A percentile compares a stretch with the other conserved stretches of the same genome.
These are phyloP conservation scores for Hartigia nigra DNA, from an alignment of 2,888 invertebrate genomes.

Conservation along the genomic window DNA sequence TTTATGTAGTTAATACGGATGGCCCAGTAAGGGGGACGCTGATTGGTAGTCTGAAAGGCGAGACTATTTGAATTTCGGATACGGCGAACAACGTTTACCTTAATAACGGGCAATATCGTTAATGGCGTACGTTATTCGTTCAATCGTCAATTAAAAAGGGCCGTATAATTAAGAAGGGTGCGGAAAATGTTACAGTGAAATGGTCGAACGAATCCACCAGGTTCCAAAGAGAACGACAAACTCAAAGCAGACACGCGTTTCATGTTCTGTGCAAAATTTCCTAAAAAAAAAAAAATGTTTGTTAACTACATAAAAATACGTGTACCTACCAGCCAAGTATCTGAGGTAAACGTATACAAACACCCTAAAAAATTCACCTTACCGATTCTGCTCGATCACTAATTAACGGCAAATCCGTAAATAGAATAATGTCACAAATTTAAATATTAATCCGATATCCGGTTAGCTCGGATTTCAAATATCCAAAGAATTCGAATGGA, in stretches of 20 bases:
- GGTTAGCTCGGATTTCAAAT: not conserved
- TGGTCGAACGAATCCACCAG: not conserved
- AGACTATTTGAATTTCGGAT: slow-evolving; percentile 15
- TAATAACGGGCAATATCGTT: slow-evolving; percentile 37
- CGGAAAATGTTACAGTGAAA: not conserved
- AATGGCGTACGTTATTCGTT: slow-evolving; percentile 29
- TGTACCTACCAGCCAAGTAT: not conserved
- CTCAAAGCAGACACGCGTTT: not conserved
- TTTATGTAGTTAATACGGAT: not conserved
- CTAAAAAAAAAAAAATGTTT: not conserved
- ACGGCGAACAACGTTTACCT: slow-evolving; percentile 21
- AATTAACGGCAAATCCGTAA: not conserved
- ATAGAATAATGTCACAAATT: not conserved
- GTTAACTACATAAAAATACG: not conserved
- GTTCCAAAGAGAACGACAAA: not conserved
- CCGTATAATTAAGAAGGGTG: not conserved
- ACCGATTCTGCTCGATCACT: not conserved
- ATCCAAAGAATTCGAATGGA: not conserved
- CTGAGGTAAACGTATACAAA: not conserved
- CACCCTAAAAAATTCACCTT: not conserved
- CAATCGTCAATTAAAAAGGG: not conserved
- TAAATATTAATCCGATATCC: not conserved
- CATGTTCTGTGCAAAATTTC: not conserved
- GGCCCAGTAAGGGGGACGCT: not conserved
- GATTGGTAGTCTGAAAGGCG: not conserved